Evolutionary conservation across 2,888 invertebrate genomes (phyloP).

Genomic region (Calameuta idolon): DNA sequence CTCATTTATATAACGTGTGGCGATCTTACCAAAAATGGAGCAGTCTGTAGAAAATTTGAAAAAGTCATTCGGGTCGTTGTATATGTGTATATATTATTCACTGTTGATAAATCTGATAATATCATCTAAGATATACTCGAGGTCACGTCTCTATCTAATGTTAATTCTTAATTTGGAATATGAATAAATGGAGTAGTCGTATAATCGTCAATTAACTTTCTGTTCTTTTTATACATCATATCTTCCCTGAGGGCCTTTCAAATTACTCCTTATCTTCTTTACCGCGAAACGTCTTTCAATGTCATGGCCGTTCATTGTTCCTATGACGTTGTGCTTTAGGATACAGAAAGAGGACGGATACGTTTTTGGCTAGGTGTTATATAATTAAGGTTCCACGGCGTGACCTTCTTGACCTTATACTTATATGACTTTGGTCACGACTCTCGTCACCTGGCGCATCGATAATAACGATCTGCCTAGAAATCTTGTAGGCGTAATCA

Average conservation of each 20-base stretch:
- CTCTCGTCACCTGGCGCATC: not conserved
- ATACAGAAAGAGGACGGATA: not conserved
- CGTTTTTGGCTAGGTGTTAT: not conserved
- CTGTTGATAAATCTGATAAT: not conserved
- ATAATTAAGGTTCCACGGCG: not conserved
- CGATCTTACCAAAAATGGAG: not conserved
- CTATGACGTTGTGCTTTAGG: not conserved
- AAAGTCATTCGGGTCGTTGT: not conserved
- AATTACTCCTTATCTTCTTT: not conserved
- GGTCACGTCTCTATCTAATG: not conserved
- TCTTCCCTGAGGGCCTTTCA: not conserved
- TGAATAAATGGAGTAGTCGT: not conserved
- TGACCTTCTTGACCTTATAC: not conserved
- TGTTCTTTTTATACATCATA: not conserved
- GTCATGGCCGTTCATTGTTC: not conserved
- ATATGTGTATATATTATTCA: not conserved
- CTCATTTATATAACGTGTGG: not conserved
- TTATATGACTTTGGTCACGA: not conserved
- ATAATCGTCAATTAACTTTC: not conserved
- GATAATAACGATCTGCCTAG: not conserved
- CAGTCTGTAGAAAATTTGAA: not conserved
- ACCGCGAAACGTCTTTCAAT: not conserved
- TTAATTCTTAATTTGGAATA: not conserved
- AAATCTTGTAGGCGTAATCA: not conserved
- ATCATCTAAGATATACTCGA: not conserved